Evolutionary conservation across 2,797 vertebrate species (phyloP).

Genomic region (Pachyuromys duprasi): DNA sequence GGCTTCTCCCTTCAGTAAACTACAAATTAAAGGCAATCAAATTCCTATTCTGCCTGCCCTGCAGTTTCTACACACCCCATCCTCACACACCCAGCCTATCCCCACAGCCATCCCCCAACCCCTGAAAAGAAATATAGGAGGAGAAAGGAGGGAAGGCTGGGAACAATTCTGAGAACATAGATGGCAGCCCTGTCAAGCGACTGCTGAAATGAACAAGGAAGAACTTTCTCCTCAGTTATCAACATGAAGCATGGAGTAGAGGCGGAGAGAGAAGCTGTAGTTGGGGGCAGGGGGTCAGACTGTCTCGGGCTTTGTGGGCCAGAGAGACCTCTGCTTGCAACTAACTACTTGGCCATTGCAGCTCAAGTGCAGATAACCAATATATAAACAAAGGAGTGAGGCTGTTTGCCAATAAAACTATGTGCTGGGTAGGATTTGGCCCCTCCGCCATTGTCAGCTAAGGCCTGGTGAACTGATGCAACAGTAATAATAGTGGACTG

Average conservation of each 20-base stretch:
- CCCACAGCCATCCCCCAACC: not conserved
- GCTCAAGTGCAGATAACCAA: slow-evolving; percentile 2
- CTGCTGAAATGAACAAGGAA: slow-evolving; percentile 10
- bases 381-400: not conserved
- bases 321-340: not conserved
- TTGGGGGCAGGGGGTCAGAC: not conserved
- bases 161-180: slow-evolving; percentile 10
- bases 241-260: not conserved
- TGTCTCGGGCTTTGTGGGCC: not conserved
- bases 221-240: not conserved
- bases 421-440: not conserved
- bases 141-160: not conserved
- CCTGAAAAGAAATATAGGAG: not conserved
- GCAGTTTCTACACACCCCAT: not conserved
- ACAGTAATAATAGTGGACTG: not conserved
- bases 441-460: not conserved
- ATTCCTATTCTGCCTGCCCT: slow-evolving; percentile 15
- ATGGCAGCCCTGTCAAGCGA: slow-evolving; percentile 21
- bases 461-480: not conserved
- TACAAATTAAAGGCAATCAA: slow-evolving; percentile 53
- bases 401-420: not conserved
- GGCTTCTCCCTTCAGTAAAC: not conserved
- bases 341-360: not conserved
- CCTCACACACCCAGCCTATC: not conserved
- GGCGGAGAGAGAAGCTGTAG: not conserved